These are phyloP conservation scores for Protonemura montana DNA, from an alignment of 2,888 invertebrate species.

Conservation along the genomic window DNA sequence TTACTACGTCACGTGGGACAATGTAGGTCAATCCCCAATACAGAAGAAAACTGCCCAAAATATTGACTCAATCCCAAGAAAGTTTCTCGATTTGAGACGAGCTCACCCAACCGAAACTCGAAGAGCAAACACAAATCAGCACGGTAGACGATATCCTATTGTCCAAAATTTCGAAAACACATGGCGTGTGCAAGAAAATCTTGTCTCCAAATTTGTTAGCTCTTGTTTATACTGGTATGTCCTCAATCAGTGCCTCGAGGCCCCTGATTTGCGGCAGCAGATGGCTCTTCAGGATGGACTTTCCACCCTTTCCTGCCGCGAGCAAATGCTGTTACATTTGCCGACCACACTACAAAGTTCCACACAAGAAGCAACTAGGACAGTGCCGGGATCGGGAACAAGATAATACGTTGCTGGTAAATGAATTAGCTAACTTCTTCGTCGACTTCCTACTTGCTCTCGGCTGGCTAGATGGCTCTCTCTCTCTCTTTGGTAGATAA, in stretches of 20 bases:
- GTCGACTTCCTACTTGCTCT: not conserved
- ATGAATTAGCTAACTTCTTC: slow-evolving; percentile 7
- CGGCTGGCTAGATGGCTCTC: not conserved
- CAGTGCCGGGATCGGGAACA: not conserved
- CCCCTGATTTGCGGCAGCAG: not conserved
- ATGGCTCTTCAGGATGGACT: not conserved
- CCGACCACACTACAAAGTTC: not conserved
- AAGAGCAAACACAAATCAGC: not conserved
- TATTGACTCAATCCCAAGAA: not conserved
- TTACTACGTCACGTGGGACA: not conserved
- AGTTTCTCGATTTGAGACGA: not conserved
- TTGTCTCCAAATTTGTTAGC: not conserved
- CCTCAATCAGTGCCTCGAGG: not conserved
- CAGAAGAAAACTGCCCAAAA: not conserved
- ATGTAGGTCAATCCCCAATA: not conserved
- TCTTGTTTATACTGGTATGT: not conserved
- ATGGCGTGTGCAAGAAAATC: not conserved
- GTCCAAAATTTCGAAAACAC: not conserved
- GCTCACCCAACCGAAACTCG: not conserved
- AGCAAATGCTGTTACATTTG: not conserved
- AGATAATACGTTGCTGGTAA: not conserved
- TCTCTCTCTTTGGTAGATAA: not conserved
- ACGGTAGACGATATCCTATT: not conserved
- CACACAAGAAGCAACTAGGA: not conserved
- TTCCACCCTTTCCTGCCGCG: not conserved